phyloP scores from a whole-genome alignment of 2,113 vertebrate genomes.

The Thunnus maccoyii region DNA sequence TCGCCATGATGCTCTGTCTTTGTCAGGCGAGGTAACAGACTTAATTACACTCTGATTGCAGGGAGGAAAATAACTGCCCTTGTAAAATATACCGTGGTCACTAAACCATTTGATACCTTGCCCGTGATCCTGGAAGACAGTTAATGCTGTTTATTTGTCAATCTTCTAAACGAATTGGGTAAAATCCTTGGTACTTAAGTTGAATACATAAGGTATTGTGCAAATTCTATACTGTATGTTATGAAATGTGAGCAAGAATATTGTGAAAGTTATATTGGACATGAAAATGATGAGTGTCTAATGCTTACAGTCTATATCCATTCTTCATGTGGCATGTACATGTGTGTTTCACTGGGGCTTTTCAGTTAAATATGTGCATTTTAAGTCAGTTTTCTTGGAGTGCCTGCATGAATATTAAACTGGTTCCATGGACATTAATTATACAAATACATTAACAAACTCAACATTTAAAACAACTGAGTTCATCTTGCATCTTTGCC shows the following conservation, averaged over 20 bases:
- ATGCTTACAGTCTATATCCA: background rate
- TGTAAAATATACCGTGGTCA: constrained; percentile 13
- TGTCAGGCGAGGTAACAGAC: constrained; percentile 20
- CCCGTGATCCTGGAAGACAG: background rate
- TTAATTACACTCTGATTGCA: constrained; percentile 12
- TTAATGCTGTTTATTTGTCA: constrained; percentile 12
- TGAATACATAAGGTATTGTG: background rate
- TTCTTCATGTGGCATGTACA: background rate
- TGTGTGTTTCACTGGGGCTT: constrained; percentile 15
- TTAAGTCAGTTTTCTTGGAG: constrained; percentile 15
- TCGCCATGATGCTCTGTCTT: background rate
- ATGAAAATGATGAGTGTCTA: constrained; percentile 6
- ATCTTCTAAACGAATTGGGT: background rate
- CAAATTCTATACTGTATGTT: too few species aligned
- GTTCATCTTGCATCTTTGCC: background rate
- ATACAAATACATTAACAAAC: constrained; percentile 9
- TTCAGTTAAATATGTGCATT: constrained; percentile 24
- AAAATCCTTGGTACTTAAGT: background rate
- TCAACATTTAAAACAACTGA: background rate
- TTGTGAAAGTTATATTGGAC: background rate
- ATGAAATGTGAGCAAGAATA: background rate
- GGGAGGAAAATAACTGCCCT: constrained; percentile 29
- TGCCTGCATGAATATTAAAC: constrained; percentile 10
- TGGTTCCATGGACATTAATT: constrained; percentile 8
- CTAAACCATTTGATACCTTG: background rate